Conservation (phyloP, 2,797 vertebrate species). For the Onychomys torridus region DNA sequence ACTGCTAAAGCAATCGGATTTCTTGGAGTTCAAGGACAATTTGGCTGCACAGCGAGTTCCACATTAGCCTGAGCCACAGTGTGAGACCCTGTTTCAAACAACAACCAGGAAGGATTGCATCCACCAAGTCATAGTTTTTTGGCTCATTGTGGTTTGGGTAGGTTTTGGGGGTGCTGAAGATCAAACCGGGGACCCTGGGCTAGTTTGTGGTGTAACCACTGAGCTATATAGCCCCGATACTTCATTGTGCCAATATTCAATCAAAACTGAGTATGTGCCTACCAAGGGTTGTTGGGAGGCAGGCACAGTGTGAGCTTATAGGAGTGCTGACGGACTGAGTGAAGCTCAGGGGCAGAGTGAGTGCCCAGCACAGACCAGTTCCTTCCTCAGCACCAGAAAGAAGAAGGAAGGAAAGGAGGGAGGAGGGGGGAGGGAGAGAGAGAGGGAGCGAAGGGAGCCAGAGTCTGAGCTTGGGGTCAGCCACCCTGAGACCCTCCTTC, state of each 20-base stretch:
- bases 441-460: rapidly evolving
- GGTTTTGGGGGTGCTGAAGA: neutral
- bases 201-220: too few relatives aligned
- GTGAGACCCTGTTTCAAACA: neutral
- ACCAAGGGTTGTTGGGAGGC: too few relatives aligned
- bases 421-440: too few relatives aligned
- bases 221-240: neutral
- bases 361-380: neutral
- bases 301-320: neutral
- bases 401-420: neutral
- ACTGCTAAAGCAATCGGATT: neutral
- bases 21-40: neutral
- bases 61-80: neutral
- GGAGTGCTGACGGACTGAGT: neutral
- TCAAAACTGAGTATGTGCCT: neutral
- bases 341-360: neutral
- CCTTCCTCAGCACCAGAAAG: neutral
- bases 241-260: neutral
- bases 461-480: neutral
- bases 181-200: neutral
- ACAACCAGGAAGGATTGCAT: neutral
- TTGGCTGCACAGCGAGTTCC: neutral
- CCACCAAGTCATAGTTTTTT: too few relatives aligned
- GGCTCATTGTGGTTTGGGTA: neutral
- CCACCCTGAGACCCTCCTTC: neutral